These are phyloP conservation scores for Synchiropus splendidus DNA, from an alignment of 2,113 vertebrate species.

Conservation along the genomic window DNA sequence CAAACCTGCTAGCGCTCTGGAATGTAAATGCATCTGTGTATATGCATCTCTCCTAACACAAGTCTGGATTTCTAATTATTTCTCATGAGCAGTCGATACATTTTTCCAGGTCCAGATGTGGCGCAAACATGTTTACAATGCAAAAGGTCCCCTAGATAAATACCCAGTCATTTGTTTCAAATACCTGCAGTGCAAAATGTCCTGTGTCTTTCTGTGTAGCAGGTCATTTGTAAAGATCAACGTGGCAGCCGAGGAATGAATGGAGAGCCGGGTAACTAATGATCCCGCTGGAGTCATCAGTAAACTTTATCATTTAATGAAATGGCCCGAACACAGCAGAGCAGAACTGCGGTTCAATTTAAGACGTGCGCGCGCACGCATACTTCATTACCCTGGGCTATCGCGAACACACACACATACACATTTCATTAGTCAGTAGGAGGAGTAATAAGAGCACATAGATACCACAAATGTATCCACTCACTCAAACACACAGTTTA, in stretches of 20 bases:
- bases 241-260: conserved; percentile 37
- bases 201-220: conserved; percentile 34
- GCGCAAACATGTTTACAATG: conserved; percentile 19
- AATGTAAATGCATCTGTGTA: too few relatives aligned
- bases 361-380: conserved; percentile 42
- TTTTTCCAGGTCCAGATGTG: conserved; percentile 2
- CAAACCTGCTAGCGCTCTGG: too few relatives aligned
- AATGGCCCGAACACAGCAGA: conserved; percentile 53
- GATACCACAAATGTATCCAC: too few relatives aligned
- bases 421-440: not conserved
- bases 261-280: conserved; percentile 56
- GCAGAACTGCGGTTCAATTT: conserved; percentile 56
- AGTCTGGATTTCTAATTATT: too few relatives aligned
- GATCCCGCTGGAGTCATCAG: conserved; percentile 60
- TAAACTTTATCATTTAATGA: conserved; percentile 67
- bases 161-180: conserved; percentile 30
- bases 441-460: not conserved
- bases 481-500: too few relatives aligned
- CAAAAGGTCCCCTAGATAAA: conserved; percentile 22
- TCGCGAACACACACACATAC: conserved; percentile 37
- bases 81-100: too few relatives aligned
- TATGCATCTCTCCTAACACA: too few relatives aligned
- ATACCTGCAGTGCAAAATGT: conserved; percentile 43
- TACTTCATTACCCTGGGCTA: conserved; percentile 54
- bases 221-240: conserved; percentile 59